A percentile compares a stretch with the other conserved stretches of the same genome.
Evolutionary conservation across 2,888 invertebrate genomes (phyloP).

Genomic region (Diogma glabrata): DNA sequence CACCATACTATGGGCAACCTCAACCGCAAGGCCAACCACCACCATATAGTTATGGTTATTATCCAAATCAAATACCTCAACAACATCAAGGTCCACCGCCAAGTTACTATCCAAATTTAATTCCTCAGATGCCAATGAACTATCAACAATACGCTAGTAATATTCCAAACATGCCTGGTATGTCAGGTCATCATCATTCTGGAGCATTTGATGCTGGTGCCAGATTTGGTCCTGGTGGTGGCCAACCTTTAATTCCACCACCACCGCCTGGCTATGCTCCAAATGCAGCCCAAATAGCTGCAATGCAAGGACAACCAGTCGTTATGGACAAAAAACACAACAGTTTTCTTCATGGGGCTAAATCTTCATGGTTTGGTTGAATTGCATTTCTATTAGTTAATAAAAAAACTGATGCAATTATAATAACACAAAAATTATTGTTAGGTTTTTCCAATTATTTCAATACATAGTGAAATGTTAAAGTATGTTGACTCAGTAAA

Average conservation of each 20-base stretch:
- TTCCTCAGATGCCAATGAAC: constrained; percentile 1
- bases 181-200: neutral
- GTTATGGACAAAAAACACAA: constrained; percentile 13
- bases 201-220: constrained; percentile 5
- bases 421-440: too few relatives aligned
- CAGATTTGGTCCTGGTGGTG: neutral
- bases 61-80: neutral
- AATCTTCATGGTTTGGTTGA: too few relatives aligned
- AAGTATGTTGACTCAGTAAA: too few relatives aligned
- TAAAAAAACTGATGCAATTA: too few relatives aligned
- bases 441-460: too few relatives aligned
- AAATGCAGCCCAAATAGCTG: constrained; percentile 33
- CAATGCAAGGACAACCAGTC: constrained; percentile 33
- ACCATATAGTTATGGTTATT: constrained; percentile 4
- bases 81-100: constrained; percentile 2
- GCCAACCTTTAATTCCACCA: constrained; percentile 26
- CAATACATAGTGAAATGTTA: too few relatives aligned
- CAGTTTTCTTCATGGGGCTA: constrained; percentile 12
- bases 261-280: constrained; percentile 34
- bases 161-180: neutral
- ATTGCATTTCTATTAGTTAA: too few relatives aligned
- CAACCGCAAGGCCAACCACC: constrained; percentile 7
- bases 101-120: neutral
- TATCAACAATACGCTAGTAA: neutral
- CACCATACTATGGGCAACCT: too few relatives aligned